Evolutionary conservation across 53 echinoderm and acorn worm genomes (phyloP), one percentile per base, ranked within the genome.

Genomic region (Henricia sp.): DNA sequence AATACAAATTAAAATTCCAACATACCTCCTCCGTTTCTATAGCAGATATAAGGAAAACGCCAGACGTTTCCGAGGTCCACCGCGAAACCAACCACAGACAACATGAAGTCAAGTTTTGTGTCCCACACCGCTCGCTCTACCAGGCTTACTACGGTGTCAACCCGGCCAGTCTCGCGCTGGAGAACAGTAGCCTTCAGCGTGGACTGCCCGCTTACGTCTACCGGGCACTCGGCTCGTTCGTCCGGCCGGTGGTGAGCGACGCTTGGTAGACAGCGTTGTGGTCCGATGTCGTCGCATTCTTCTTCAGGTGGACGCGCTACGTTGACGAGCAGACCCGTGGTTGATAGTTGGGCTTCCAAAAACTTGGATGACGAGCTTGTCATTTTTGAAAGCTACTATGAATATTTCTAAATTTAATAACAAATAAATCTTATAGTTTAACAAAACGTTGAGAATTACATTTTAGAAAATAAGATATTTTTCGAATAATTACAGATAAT

Each of bases 41-140:
- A 91, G 28, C 91, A 91, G 16, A 83, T 72, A 43, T 86, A 91
- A 0, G 91, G 91, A 48, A 91, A 91, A 17, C 91, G 70, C 91
- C 91, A 91, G 51, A 91, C 86, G 59, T 91, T 91, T 43, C 87
- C 87, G 25, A 91, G 56, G 40, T 91, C 91, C 71, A 91, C 91
- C 17, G 91, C 91, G 69, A 91, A 91, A 3, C 91, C 91, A 20
- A 91, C 52, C 2, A 83, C 48, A 21, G 91, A 91, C 35, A 91
- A 60, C 58, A 91, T 36, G 69, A 72, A 91, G 70, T 91, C 91
- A 20, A 56, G 34, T 53, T 91, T 91, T 27, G 87, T 55, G 37
- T 59, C 67, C 91, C 87, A 91, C 13, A 66, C 65, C 32, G 83
- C 87, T 23, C 91, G 88, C 56, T 68, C 54, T 2, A 50, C 38